These are phyloP conservation scores for Pangasius sanitwongsei DNA, from an alignment of 2,797 vertebrate genomes.

Conservation along the genomic window DNA sequence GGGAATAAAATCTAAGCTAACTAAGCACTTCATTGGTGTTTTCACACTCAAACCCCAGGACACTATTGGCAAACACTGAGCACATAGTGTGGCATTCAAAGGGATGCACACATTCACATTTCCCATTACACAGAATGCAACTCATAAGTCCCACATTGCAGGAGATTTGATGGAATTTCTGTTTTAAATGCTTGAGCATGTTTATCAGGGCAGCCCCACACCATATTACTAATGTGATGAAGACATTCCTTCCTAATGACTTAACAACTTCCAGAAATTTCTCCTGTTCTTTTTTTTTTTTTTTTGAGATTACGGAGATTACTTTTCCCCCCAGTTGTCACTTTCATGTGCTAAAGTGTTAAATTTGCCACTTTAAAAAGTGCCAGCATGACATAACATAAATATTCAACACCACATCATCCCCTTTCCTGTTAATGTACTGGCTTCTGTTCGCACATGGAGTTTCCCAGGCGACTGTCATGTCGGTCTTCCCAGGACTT, in stretches of 20 bases:
- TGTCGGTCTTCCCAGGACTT: not conserved
- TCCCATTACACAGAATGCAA: not conserved
- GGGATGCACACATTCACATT: not conserved
- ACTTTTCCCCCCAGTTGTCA: not conserved
- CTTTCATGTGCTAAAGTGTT: not conserved
- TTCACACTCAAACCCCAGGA: not conserved
- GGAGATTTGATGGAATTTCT: not conserved
- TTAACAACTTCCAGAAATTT: not conserved
- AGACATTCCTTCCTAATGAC: not conserved
- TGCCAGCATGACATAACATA: not conserved
- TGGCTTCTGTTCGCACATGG: not conserved
- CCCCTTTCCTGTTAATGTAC: not conserved
- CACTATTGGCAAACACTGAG: too few species aligned
- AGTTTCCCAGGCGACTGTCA: not conserved
- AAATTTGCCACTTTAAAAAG: not conserved
- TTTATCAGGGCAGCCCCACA: not conserved
- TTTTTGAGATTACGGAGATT: not conserved
- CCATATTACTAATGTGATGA: not conserved
- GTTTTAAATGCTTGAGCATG: not conserved
- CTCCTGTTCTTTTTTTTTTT: not conserved
- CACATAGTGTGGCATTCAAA: not conserved
- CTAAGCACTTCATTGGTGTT: not conserved
- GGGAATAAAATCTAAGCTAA: not conserved
- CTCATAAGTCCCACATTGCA: not conserved
- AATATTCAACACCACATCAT: not conserved